Conservation (phyloP, 2,888 invertebrate species). For the Ptilodon capucinus region DNA sequence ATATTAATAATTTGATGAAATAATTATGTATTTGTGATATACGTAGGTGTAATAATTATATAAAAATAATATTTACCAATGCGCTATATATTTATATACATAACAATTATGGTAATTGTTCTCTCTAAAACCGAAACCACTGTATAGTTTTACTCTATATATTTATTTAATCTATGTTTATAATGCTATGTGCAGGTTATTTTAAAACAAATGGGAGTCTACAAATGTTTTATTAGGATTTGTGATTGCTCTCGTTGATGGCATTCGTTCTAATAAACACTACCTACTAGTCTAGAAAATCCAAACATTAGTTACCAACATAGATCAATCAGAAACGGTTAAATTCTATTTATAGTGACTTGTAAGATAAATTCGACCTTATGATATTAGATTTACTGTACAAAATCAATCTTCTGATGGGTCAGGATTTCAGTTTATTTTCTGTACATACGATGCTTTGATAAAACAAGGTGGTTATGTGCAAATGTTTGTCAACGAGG, state of each 20-base stretch:
- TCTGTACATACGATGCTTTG: too few relatives aligned
- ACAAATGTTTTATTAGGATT: background rate
- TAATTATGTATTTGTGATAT: constrained; percentile 37
- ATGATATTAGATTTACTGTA: too few relatives aligned
- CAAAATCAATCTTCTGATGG: too few relatives aligned
- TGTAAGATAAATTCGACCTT: too few relatives aligned
- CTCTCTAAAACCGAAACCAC: constrained; percentile 18
- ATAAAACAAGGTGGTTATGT: too few relatives aligned
- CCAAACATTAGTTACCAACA: too few relatives aligned
- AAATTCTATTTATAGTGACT: too few relatives aligned
- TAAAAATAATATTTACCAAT: constrained; percentile 7
- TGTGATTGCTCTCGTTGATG: background rate
- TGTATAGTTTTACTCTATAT: too few relatives aligned
- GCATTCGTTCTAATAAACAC: background rate
- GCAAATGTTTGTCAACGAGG: background rate
- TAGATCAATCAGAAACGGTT: too few relatives aligned
- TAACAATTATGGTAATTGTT: constrained; percentile 21
- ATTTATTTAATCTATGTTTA: constrained; percentile 9
- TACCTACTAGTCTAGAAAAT: too few relatives aligned
- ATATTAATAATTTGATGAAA: constrained; percentile 14
- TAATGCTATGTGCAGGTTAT: constrained; percentile 3
- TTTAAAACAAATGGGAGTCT: constrained; percentile 5
- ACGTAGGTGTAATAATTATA: constrained; percentile 21
- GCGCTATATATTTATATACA: constrained; percentile 10
- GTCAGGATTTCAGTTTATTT: too few relatives aligned